Evolutionary conservation across 2,797 vertebrate genomes (phyloP).

Genomic region (Ciconia nigra): DNA sequence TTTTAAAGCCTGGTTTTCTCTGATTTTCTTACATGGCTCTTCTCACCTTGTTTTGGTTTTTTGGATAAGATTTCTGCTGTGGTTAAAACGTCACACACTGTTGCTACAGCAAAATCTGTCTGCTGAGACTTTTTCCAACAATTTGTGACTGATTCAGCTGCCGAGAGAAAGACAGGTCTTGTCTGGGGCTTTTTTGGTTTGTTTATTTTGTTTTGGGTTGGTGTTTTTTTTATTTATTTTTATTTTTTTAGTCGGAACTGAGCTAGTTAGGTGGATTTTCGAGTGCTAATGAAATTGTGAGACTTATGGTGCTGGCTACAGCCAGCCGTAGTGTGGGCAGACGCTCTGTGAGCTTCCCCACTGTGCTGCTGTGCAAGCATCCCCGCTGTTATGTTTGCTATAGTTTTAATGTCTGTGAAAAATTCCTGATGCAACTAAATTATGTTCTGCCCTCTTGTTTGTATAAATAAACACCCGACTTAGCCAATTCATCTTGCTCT

Average conservation of each 20-base stretch:
- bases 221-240: not conserved
- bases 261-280: constrained; percentile 70
- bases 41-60: constrained; percentile 43
- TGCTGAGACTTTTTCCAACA: constrained; percentile 72
- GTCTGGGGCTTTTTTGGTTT: constrained; percentile 31
- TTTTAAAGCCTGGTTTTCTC: not conserved
- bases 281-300: constrained; percentile 77
- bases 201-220: not conserved
- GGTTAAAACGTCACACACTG: constrained; percentile 63
- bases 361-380: constrained; percentile 77
- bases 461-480: constrained; percentile 72
- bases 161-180: constrained; percentile 43
- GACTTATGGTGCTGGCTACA: constrained; percentile 75
- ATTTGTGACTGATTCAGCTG: constrained; percentile 62
- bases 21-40: not conserved
- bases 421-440: constrained; percentile 79
- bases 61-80: constrained; percentile 63
- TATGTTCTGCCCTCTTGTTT: constrained; percentile 78
- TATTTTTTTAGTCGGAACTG: not conserved
- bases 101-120: constrained; percentile 58
- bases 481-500: constrained; percentile 67
- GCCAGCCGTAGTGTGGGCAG: constrained; percentile 77
- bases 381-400: constrained; percentile 82
- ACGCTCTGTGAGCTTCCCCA: constrained; percentile 75
- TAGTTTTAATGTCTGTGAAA: constrained; percentile 83